phyloP scores from a whole-genome alignment of 2,113 vertebrate species.

The Cisticola juncidis region DNA sequence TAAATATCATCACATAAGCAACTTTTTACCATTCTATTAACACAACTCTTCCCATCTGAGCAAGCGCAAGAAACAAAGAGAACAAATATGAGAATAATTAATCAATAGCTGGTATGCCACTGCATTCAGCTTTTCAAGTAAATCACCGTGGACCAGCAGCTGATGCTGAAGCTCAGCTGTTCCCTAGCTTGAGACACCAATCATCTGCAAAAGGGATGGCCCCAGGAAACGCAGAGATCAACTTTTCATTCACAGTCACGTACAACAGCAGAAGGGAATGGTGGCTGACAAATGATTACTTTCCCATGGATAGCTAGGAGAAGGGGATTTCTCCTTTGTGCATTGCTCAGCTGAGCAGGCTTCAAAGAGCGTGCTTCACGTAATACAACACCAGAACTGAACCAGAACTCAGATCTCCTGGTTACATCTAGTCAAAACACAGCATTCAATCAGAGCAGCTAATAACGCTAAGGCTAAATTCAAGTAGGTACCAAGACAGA shows the following conservation, averaged over 20 bases:
- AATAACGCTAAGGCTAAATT: background rate
- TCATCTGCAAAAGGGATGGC: background rate
- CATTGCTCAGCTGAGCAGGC: background rate
- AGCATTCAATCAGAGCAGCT: background rate
- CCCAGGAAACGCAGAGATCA: background rate
- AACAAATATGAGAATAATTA: background rate
- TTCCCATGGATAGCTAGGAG: background rate
- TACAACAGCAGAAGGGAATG: background rate
- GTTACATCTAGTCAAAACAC: background rate
- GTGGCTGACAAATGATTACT: background rate
- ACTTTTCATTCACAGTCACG: background rate
- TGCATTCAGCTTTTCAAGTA: background rate
- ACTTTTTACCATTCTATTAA: background rate
- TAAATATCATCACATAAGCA: background rate
- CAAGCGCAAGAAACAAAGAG: background rate
- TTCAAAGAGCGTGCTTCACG: fast-evolving
- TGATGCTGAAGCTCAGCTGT: background rate
- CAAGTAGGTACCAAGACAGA: background rate
- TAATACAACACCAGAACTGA: background rate
- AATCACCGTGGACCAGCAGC: background rate
- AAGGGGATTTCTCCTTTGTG: background rate
- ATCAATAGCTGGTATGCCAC: background rate
- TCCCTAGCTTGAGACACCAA: background rate
- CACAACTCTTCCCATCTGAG: background rate
- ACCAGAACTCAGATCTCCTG: background rate